A percentile compares a stretch with the other conserved stretches of the same genome.
phyloP scores from a whole-genome alignment of 2,888 invertebrate genomes.

The Nomada lathburiana region DNA sequence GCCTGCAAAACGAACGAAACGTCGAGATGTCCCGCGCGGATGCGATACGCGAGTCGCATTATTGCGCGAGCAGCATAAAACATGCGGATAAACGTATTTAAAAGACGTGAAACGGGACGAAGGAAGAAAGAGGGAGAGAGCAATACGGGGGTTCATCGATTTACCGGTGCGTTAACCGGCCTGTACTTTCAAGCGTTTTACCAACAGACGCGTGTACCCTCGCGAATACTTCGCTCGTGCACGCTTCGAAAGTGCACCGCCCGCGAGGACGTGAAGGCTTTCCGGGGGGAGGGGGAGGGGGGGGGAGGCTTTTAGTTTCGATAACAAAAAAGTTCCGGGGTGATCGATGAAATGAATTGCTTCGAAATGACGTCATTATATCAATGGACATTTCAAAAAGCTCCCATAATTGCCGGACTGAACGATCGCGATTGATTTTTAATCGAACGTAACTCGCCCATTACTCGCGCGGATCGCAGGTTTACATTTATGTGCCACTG shows the following conservation, averaged over 20 bases:
- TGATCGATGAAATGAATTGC: slow-evolving; percentile 25
- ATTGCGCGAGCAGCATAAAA: slow-evolving; percentile 74
- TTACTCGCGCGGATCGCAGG: slow-evolving; percentile 6
- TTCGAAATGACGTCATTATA: slow-evolving; percentile 20
- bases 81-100: slow-evolving; percentile 76
- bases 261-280: background rate
- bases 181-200: slow-evolving; percentile 41
- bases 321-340: slow-evolving; percentile 6
- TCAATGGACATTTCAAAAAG: slow-evolving; percentile 22
- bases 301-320: slow-evolving; percentile 16
- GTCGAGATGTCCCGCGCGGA: slow-evolving; percentile 61
- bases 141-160: slow-evolving; percentile 56
- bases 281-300: background rate
- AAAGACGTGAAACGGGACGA: slow-evolving; percentile 45
- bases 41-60: slow-evolving; percentile 76
- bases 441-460: slow-evolving; percentile 11
- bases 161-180: slow-evolving; percentile 54
- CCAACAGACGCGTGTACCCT: background rate
- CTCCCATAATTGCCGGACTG: slow-evolving; percentile 12
- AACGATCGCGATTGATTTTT: slow-evolving; percentile 27
- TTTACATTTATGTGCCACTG: slow-evolving; percentile 16
- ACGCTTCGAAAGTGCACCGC: slow-evolving; percentile 2
- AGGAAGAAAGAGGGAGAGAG: slow-evolving; percentile 39
- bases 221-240: slow-evolving; percentile 15
- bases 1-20: slow-evolving; percentile 69